Base-by-base conservation (phyloP, 1,140 invertebrate genomes). In the Lasioglossum baleicum region DNA sequence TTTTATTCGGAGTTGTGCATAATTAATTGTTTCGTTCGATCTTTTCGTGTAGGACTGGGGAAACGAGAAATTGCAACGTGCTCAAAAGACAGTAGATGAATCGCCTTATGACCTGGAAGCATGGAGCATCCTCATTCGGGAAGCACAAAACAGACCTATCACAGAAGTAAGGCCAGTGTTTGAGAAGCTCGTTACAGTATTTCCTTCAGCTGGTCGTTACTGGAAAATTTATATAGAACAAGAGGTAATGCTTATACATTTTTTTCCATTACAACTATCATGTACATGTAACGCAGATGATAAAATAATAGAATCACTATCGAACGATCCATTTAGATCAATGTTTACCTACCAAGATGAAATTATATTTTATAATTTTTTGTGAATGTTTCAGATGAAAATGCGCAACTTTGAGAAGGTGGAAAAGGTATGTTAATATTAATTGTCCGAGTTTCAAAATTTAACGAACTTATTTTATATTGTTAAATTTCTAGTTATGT, bases 181-280 rank as follows among this genome's bases (percentile, higher is more conserved):
- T 92, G 99, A 99, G 93, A 97, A 97, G 88, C 94, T 99, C 2
- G 97, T 99, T 1, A 93, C 94, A 20, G 97, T 98, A 22, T 99
- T 99, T 91, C 98, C 98, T 8, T 99, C 98, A 53, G 97, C 98
- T 61, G 99, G 98, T 2, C 95, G 98, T 80, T 99, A 98, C 92
- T 99, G 99, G 99, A 99, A 99, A 94, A 97, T 99, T 83, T 99
- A 99, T 93, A 99, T 99, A 88, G 99, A 99, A 93, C 98, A 99
- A 94, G 99, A 99, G 96, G 97, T 98, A 94, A 84, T 22, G 6
- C 64, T 42, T 15, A 35, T 15, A 44, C 8, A 7, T 10, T 26
- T 22, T 56, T 22, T 13, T 13, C 31, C 7, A 70, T n/a, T 7
- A 58, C 8, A 53, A 53, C 17, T 53, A 15, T 58, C 17, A 2